phyloP scores from a whole-genome alignment of 2,113 vertebrate species.

The Aspiorhynchus laticeps region DNA sequence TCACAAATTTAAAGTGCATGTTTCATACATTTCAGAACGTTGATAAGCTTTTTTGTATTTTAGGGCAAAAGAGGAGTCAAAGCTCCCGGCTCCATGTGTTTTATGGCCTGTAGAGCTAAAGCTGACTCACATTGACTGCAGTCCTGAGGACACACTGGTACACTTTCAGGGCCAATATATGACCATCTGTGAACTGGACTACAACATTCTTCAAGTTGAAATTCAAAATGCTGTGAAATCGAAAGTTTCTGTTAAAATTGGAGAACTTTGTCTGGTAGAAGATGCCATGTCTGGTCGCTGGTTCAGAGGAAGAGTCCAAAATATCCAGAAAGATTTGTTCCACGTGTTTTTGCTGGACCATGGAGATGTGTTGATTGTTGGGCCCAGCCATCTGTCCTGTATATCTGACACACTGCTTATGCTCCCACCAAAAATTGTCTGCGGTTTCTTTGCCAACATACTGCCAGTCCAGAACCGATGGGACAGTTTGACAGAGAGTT shows the following conservation, averaged over 20 bases:
- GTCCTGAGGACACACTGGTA: constrained; percentile 78
- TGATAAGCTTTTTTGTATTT: constrained; percentile 53
- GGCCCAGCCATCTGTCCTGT: constrained; percentile 71
- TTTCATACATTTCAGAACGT: neutral
- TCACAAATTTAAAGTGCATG: neutral
- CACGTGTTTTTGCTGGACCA: constrained; percentile 85
- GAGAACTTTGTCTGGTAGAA: constrained; percentile 86
- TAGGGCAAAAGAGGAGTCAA: constrained; percentile 73
- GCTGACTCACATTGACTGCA: constrained; percentile 82
- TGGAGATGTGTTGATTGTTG: constrained; percentile 79
- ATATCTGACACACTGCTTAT: constrained; percentile 80
- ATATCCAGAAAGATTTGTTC: constrained; percentile 67
- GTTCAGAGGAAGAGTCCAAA: constrained; percentile 88
- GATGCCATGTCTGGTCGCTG: constrained; percentile 79
- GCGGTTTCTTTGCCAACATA: constrained; percentile 87
- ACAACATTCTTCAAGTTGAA: constrained; percentile 84
- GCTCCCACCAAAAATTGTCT: constrained; percentile 83
- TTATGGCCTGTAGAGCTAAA: constrained; percentile 79
- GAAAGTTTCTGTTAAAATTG: constrained; percentile 66
- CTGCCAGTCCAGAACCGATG: constrained; percentile 79
- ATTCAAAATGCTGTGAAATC: constrained; percentile 82
- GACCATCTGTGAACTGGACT: constrained; percentile 82
- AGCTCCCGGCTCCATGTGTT: constrained; percentile 55
- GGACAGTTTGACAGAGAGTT: constrained; percentile 75
- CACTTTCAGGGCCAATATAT: constrained; percentile 83